phyloP scores from a whole-genome alignment of 2,113 vertebrate genomes.

The Percopsis transmontana region DNA sequence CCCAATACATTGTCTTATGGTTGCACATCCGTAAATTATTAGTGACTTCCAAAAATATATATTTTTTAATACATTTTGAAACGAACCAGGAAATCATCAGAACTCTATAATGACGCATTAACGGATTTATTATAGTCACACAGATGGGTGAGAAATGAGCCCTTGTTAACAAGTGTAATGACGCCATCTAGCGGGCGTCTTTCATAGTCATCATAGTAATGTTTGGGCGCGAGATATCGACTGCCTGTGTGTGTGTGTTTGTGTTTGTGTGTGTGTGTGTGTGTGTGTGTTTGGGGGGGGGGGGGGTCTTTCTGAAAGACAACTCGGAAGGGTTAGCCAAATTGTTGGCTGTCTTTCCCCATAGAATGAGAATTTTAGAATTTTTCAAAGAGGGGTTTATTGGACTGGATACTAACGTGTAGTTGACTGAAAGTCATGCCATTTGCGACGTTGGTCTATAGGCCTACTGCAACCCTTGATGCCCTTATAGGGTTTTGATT shows the following conservation, averaged over 20 bases:
- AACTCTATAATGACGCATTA: constrained; percentile 44
- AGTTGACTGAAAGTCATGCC: too few relatives aligned
- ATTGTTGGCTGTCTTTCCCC: too few relatives aligned
- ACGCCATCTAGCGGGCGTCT: constrained; percentile 73
- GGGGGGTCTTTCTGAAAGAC: neutral
- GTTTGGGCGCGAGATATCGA: neutral
- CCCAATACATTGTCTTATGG: too few relatives aligned
- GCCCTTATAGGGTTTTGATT: too few relatives aligned
- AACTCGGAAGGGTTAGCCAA: too few relatives aligned
- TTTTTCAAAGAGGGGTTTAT: too few relatives aligned
- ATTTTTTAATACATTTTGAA: neutral
- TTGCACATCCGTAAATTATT: too few relatives aligned
- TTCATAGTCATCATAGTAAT: constrained; percentile 16
- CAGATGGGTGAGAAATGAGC: constrained; percentile 15
- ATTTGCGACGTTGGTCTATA: too few relatives aligned
- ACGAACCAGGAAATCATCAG: constrained; percentile 24
- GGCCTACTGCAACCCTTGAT: too few relatives aligned
- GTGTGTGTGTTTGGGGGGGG: neutral
- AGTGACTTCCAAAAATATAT: neutral
- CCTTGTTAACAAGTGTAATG: constrained; percentile 34
- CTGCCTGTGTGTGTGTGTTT: neutral
- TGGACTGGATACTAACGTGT: too few relatives aligned
- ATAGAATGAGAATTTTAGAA: too few relatives aligned
- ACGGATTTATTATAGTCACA: constrained; percentile 51
- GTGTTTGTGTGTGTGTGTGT: neutral